Evolutionary conservation across 2,113 vertebrate species (phyloP), one percentile per base, ranked within the genome.

Genomic region (Phasianus colchicus): DNA sequence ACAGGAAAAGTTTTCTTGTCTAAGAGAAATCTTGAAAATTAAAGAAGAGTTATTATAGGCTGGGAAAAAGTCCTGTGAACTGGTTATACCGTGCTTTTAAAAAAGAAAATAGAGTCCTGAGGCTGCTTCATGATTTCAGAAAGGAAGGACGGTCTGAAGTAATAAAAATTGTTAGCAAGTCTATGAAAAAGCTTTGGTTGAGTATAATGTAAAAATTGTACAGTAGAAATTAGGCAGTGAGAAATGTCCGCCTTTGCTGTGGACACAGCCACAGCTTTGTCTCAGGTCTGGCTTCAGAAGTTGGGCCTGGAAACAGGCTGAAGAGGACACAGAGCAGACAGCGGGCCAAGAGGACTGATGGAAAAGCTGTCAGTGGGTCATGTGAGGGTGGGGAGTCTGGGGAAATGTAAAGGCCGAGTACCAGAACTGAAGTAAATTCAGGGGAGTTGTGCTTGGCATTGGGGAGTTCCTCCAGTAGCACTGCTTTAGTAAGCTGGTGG

Each of bases 171-270:
- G 12, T 50, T 55, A 67, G 60, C 72, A 66, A 45, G 34, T 36
- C 34, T 72, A 1, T 50, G 19, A 43, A 32, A 52, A 88, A 54
- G 36, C 27, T 72, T 30, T 19, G 12, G 48, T 55, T 54, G 38
- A 10, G 13, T 20, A 18, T 16, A 24, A 45, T 36, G 20, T 30
- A 52, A 77, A 89, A 89, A 14, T n/a, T 42, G 60, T 45, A 18
- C 34, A n/a, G 52, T 64, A n/a, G 25, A 74, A 9, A 57, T 71
- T 30, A 48, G 18, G 10, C 45, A 57, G 32, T 11, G 45, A 69
- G 34, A 42, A 45, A 6, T 36, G 14, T 25, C 5, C 16, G 11
- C 8, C 19, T 70, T 45, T 0, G 0, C 58, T 60, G 15, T 0
- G 2, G 40, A 22, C 38, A 67, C 40, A 71, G 22, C 43, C 20